Conservation (phyloP, 2,888 invertebrate genomes). For the Spilosoma lubricipeda region DNA sequence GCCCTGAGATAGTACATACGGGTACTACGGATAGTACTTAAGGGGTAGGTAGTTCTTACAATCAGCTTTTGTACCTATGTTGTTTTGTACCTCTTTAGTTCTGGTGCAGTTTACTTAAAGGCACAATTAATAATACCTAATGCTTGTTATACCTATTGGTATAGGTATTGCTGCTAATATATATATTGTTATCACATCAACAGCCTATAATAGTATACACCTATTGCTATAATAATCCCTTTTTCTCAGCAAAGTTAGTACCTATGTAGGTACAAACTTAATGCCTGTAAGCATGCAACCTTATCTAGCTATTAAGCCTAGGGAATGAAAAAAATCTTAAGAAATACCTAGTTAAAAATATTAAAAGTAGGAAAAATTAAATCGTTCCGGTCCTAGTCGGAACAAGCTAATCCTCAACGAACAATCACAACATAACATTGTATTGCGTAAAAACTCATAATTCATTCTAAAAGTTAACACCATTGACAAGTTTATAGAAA, state of each 20-base stretch:
- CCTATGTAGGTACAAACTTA: too few relatives aligned
- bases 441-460: conserved; percentile 72
- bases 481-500: conserved; percentile 68
- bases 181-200: too few relatives aligned
- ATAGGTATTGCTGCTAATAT: too few relatives aligned
- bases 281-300: neutral
- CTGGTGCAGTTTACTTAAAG: neutral
- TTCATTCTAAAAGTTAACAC: conserved; percentile 79
- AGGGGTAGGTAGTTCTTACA: neutral
- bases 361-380: neutral
- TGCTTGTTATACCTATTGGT: neutral
- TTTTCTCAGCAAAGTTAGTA: neutral
- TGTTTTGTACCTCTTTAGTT: neutral
- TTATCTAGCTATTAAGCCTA: neutral
- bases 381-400: conserved; percentile 16
- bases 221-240: neutral
- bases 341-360: neutral
- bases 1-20: neutral
- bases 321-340: neutral
- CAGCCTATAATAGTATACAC: too few relatives aligned
- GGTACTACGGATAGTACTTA: too few relatives aligned
- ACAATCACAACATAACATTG: conserved; percentile 68
- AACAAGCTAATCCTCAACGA: conserved; percentile 54
- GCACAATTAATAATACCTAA: neutral
- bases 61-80: neutral